A percentile compares a stretch with the other conserved stretches of the same genome.
Evolutionary conservation across 1,140 invertebrate genomes (phyloP).

Genomic region (Phortica variegata): DNA sequence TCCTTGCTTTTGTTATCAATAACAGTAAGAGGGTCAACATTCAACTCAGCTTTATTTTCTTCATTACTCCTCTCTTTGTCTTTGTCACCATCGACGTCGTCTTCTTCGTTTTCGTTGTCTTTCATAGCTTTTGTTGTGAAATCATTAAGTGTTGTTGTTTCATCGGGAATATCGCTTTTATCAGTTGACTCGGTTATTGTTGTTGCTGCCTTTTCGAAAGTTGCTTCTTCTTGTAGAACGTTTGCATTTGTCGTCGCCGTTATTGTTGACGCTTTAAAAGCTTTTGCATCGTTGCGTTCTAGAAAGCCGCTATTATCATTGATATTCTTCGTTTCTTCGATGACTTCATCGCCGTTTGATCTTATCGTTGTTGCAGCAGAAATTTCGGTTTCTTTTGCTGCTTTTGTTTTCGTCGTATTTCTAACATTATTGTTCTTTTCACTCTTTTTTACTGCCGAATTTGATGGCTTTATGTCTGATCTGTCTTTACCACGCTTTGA

Average conservation of each 20-base stretch:
- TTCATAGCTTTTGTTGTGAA: neutral
- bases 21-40: neutral
- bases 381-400: neutral
- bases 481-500: too few relatives aligned
- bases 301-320: slow-evolving; percentile 23
- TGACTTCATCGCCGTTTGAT: slow-evolving; percentile 25
- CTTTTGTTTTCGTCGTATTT: neutral
- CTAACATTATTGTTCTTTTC: neutral
- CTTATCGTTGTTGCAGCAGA: neutral
- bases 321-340: too few relatives aligned
- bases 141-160: neutral
- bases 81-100: neutral
- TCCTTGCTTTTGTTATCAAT: too few relatives aligned
- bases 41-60: too few relatives aligned
- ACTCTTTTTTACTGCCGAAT: neutral
- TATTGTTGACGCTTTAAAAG: slow-evolving; percentile 3
- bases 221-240: neutral
- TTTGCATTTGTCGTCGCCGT: slow-evolving; percentile 1
- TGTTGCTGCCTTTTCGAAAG: neutral
- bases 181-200: neutral
- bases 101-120: neutral
- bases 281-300: slow-evolving; percentile 16
- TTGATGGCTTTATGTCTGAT: neutral
- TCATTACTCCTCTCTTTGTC: neutral
- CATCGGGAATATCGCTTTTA: neutral